phyloP scores from a whole-genome alignment of 2,888 invertebrate species.

The Lasioglossum lativentre region DNA sequence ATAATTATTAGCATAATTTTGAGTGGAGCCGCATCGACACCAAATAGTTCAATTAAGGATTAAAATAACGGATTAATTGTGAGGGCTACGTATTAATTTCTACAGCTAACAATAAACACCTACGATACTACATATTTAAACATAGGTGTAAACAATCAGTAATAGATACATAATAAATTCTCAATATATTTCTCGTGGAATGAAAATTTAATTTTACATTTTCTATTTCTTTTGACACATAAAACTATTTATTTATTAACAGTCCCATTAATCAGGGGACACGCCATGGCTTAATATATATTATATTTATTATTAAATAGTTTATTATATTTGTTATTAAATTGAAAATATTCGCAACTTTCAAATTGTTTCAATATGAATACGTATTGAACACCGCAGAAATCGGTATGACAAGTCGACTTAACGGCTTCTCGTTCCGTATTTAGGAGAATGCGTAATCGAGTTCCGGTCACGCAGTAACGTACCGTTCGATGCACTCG shows the following conservation, averaged over 20 bases:
- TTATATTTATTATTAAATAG: neutral
- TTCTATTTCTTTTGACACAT: neutral
- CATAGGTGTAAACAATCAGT: neutral
- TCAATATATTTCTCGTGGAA: neutral
- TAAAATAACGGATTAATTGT: neutral
- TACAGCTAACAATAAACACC: neutral
- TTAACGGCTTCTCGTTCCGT: conserved; percentile 73
- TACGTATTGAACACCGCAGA: neutral
- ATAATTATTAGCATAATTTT: neutral
- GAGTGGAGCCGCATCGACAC: neutral
- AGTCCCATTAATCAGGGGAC: neutral
- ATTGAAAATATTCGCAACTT: neutral
- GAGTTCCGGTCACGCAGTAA: conserved; percentile 74
- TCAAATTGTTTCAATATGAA: neutral
- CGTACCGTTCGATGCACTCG: conserved; percentile 59
- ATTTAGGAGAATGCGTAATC: conserved; percentile 72
- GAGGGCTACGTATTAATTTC: neutral
- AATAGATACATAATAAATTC: neutral
- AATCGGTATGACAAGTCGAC: conserved; percentile 18
- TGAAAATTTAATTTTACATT: neutral
- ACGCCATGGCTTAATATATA: neutral
- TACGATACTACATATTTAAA: neutral
- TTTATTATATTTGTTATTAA: no score
- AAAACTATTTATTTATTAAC: neutral
- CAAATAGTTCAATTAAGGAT: neutral